Percentiles rank a stretch among this genome's conserved stretches.
Evolutionary conservation across 2,888 invertebrate species (phyloP).

Genomic region (Drymonia ruficornis): DNA sequence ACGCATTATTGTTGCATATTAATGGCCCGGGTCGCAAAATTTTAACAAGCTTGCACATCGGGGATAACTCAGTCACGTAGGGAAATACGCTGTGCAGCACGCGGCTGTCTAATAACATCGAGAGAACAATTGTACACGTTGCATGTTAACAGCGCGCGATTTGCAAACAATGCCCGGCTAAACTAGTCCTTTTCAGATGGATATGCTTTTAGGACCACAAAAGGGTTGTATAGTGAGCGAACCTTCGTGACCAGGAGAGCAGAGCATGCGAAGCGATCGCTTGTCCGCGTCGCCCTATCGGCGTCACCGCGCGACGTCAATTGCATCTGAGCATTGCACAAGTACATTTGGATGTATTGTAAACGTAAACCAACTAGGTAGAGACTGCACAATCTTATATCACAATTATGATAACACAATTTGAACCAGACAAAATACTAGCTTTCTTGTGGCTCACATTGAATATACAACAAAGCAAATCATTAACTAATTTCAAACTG

Average conservation of each 20-base stretch:
- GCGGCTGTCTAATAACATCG: not conserved
- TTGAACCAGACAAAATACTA: not conserved
- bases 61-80: slow-evolving; percentile 21
- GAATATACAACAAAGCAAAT: too few species aligned
- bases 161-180: slow-evolving; percentile 51
- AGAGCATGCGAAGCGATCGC: slow-evolving; percentile 55
- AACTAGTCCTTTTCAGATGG: slow-evolving; percentile 52
- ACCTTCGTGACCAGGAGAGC: slow-evolving; percentile 72
- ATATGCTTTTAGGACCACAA: slow-evolving; percentile 65
- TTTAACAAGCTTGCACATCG: slow-evolving; percentile 34
- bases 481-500: too few species aligned
- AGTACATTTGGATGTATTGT: slow-evolving; percentile 34
- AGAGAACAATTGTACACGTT: slow-evolving; percentile 3
- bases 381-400: not conserved
- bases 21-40: slow-evolving; percentile 40
- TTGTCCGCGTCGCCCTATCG: slow-evolving; percentile 53
- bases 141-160: slow-evolving; percentile 27
- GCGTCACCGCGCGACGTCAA: slow-evolving; percentile 49
- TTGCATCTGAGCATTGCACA: slow-evolving; percentile 57
- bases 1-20: not conserved
- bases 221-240: slow-evolving; percentile 74
- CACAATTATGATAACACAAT: not conserved
- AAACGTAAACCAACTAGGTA: slow-evolving; percentile 5
- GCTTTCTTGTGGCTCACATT: too few species aligned
- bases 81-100: slow-evolving; percentile 11